Percentiles rank a stretch among this genome's conserved stretches.
phyloP scores from a whole-genome alignment of 1,140 invertebrate species.

The Theocolax elegans region DNA sequence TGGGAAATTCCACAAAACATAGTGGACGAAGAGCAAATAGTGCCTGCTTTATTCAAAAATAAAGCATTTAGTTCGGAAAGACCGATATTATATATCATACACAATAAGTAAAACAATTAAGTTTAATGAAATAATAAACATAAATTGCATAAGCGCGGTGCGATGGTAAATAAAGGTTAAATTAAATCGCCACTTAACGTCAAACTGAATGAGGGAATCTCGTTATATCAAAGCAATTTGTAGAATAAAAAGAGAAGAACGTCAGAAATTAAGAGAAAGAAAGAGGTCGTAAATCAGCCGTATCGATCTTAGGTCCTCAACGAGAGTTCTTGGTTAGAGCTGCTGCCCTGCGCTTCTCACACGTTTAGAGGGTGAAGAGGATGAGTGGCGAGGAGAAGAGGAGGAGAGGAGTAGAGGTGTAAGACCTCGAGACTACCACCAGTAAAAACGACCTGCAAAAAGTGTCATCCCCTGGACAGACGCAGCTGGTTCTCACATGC shows the following conservation, averaged over 20 bases:
- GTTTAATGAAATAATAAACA: too few species aligned
- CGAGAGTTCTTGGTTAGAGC: not conserved
- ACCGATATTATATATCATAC: too few species aligned
- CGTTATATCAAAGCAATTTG: slow-evolving; percentile 17
- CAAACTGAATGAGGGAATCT: slow-evolving; percentile 4
- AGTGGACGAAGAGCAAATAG: too few species aligned
- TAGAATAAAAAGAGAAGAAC: slow-evolving; percentile 1
- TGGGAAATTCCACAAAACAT: too few species aligned
- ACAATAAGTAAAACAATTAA: too few species aligned
- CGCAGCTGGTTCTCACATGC: not conserved
- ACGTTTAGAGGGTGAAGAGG: too few species aligned
- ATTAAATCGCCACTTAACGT: slow-evolving; percentile 10
- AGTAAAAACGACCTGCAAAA: slow-evolving; percentile 1
- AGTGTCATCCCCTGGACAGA: slow-evolving; percentile 13
- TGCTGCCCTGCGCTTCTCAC: too few species aligned
- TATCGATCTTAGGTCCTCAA: slow-evolving; percentile 49
- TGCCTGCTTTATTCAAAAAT: too few species aligned
- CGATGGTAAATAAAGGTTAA: slow-evolving; percentile 7
- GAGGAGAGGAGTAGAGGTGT: not conserved
- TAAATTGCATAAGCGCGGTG: not conserved
- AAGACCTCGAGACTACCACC: not conserved
- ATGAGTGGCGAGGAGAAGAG: not conserved
- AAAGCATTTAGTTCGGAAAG: too few species aligned
- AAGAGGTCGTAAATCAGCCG: slow-evolving; percentile 54
- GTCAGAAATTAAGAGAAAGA: slow-evolving; percentile 14